Evolutionary conservation across 2,797 vertebrate species (phyloP), one percentile per base, ranked within the genome.

Genomic region (Malurus leucopterus): DNA sequence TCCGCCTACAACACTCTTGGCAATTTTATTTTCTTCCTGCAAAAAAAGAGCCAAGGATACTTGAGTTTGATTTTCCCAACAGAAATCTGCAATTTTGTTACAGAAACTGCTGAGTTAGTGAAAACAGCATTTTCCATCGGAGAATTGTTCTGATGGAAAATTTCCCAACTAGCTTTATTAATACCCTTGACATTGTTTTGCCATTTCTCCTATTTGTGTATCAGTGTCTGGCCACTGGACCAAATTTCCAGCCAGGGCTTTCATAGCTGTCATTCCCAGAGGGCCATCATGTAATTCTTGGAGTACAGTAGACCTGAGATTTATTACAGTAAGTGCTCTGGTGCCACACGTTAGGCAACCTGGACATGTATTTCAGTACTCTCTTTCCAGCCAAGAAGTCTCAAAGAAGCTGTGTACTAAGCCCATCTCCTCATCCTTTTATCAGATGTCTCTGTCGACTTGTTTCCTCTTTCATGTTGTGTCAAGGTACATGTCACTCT

Each of bases 121-220:
- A 89, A 89, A 94, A 92, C 4, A 1, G 50, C 80, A 53, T 89
- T 93, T 94, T 91, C 87, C 80, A 93, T 89, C 3, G 3, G 92
- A 94, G 78, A 89, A 89, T 92, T 82, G 92, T 92, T 93, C 85
- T 79, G 86, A 93, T 93, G 83, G 77, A 94, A 91, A 88, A 91
- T 94, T 95, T 95, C 88, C 80, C 83, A 93, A 93, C 89, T 55
- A 34, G n/a, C 77, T 93, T 89, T 89, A 93, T 92, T 94, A 94
- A 94, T 88, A 94, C 92, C 91, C 83, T 93, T 95, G 91, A 95
- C 93, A 95, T 76, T 88, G 83, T 95, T 95, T 93, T 95, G 94
- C 83, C 89, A 93, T 91, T 84, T 26, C 77, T 88, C 74, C 80
- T 92, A 91, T 84, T 94, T 90, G 71, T 89, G 26, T 86, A 95